Evolutionary conservation across 2,113 vertebrate species (phyloP), one percentile per base, ranked within the genome.

Genomic region (Syrmaticus mikado): DNA sequence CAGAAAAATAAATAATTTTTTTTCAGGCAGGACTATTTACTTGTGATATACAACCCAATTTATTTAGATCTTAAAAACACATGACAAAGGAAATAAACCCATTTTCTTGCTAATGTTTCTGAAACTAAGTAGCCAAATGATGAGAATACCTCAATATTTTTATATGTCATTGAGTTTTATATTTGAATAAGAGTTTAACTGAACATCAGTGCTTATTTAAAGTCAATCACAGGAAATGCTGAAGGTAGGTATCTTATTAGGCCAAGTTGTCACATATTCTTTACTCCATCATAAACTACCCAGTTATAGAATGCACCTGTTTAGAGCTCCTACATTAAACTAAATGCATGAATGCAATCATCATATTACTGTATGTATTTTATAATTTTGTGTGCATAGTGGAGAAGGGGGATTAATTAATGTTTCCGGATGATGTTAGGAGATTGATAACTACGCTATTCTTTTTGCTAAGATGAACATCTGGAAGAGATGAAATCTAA

Each of bases 301-400:
- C 22, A 73, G 24, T 85, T 87, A 75, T n/a, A 68, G 46, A 68
- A 94, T 82, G 24, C 24, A 83, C 10, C 48, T 85, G 58, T 71
- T 93, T 76, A 71, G 55, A 66, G n/a, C 41, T 92, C 25, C 40
- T 74, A 6, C 24, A 40, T 79, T n/a, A 88, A 52, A 5, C 28
- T 80, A 85, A 76, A 27, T 18, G n/a, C 66, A 89, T 85, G 53
- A 94, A 87, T 92, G 85, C 53, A 79, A 34, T 17, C 24, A 55
- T 71, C 13, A 30, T 32, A 45, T 48, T 82, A 78, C 30, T 85
- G 24, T 64, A 50, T 8, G 1, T 61, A 8, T 52, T 61, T 80
- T 41, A 70, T 52, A 73, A 83, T 77, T 52, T 32, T 21, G 73
- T 25, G 8, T 57, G 22, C 30, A 61, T 17, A 84, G 27, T 14